Conservation (phyloP, 2,888 invertebrate species). For the Eristalis pertinax region DNA sequence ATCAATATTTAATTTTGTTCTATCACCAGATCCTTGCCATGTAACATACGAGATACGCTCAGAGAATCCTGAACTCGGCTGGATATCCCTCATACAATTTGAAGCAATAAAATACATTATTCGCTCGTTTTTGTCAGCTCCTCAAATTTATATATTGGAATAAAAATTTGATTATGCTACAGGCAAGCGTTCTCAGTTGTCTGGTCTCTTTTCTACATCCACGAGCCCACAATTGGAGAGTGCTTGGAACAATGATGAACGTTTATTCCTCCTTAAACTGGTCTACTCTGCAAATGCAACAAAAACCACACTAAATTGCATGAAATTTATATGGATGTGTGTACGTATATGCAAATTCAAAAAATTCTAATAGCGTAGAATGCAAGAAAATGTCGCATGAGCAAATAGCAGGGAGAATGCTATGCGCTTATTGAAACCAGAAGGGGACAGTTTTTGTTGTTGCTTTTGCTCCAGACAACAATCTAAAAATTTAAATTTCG, state of each 20-base stretch:
- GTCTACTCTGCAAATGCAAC: constrained; percentile 19
- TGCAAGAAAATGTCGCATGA: neutral
- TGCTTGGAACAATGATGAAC: constrained; percentile 63
- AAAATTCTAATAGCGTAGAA: neutral
- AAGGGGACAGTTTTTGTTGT: constrained; percentile 12
- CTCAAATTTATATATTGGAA: constrained; percentile 59
- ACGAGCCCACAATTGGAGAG: constrained; percentile 13
- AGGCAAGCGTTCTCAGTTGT: constrained; percentile 28
- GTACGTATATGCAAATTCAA: constrained; percentile 39
- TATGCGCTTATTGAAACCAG: constrained; percentile 48
- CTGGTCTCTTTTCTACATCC: constrained; percentile 11
- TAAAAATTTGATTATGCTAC: constrained; percentile 67
- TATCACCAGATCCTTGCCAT: constrained; percentile 24
- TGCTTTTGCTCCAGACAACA: constrained; percentile 32
- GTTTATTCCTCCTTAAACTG: constrained; percentile 53
- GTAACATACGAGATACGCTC: constrained; percentile 10
- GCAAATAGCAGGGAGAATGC: constrained; percentile 48
- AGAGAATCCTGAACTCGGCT: neutral
- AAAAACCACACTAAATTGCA: constrained; percentile 35
- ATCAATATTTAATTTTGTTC: constrained; percentile 65
- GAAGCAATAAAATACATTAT: constrained; percentile 65
- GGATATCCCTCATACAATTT: constrained; percentile 32
- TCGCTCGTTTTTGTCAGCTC: constrained; percentile 42
- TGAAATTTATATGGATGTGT: constrained; percentile 39
- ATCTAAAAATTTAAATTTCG: constrained; percentile 57